Evolutionary conservation across 2,888 invertebrate genomes (phyloP).

Genomic region (Tipula vernalis): DNA sequence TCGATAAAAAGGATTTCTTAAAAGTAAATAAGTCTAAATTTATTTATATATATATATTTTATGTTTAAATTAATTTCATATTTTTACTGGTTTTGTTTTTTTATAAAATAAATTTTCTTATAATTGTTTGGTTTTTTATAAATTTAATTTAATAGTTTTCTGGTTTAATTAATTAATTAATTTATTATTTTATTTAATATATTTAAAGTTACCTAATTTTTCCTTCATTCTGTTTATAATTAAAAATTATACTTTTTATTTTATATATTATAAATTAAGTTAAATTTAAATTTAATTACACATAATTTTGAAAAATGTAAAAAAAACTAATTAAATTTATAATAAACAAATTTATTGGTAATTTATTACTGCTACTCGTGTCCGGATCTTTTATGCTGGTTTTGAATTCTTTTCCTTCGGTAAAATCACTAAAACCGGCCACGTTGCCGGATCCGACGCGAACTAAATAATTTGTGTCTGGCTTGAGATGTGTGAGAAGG

Average conservation of each 20-base stretch:
- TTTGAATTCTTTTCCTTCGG: slow-evolving; percentile 28
- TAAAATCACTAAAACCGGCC: slow-evolving; percentile 39
- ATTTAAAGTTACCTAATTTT: background rate
- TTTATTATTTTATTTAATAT: background rate
- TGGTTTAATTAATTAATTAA: background rate
- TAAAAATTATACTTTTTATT: background rate
- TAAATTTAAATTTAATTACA: background rate
- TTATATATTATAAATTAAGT: background rate
- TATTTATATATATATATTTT: background rate
- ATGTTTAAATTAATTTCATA: background rate
- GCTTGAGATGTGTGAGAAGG: slow-evolving; percentile 35
- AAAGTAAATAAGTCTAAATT: background rate
- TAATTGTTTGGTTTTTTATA: background rate
- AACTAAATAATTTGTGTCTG: slow-evolving; percentile 40
- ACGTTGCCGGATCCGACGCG: slow-evolving; percentile 42
- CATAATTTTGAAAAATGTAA: background rate
- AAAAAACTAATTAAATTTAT: background rate
- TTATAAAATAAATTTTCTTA: background rate
- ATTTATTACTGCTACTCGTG: background rate
- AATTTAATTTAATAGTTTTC: background rate
- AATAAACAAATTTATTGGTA: background rate
- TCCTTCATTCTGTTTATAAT: background rate
- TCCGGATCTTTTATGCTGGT: slow-evolving; percentile 19
- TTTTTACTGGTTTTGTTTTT: background rate
- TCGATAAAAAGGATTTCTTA: background rate